These are phyloP conservation scores for Drosophila pseudotalamancana DNA, from an alignment of 2,888 invertebrate species.

Conservation along the genomic window DNA sequence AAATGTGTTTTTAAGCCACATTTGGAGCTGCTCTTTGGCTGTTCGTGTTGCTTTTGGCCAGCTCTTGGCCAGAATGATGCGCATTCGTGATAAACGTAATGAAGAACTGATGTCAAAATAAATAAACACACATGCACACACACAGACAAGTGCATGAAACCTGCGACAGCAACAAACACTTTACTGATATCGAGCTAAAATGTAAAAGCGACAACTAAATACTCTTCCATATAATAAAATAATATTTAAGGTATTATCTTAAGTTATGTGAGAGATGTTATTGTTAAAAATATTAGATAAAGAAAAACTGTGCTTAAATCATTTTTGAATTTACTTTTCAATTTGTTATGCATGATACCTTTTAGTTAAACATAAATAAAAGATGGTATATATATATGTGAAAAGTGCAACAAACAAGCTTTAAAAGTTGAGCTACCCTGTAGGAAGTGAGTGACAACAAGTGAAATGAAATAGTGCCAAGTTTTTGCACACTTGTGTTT, in stretches of 20 bases:
- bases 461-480: constrained; percentile 68
- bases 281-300: too few relatives aligned
- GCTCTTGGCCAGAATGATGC: constrained; percentile 34
- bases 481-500: constrained; percentile 69
- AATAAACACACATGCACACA: constrained; percentile 21
- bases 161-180: constrained; percentile 4
- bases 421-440: background rate
- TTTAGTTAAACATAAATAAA: background rate
- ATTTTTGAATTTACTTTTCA: background rate
- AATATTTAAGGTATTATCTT: too few relatives aligned
- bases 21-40: constrained; percentile 4
- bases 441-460: constrained; percentile 19
- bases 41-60: constrained; percentile 4
- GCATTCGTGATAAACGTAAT: constrained; percentile 54
- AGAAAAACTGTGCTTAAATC: too few relatives aligned
- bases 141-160: constrained; percentile 2
- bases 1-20: constrained; percentile 41
- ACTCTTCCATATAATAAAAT: constrained; percentile 2
- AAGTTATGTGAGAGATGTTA: too few relatives aligned
- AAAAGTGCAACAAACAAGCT: background rate
- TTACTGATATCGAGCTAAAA: background rate
- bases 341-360: background rate
- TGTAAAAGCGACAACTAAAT: background rate
- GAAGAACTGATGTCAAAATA: constrained; percentile 61
- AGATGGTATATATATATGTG: background rate